Evolutionary conservation across 2,113 vertebrate species (phyloP), one percentile per base, ranked within the genome.

Genomic region (Eupsittula cactorum): DNA sequence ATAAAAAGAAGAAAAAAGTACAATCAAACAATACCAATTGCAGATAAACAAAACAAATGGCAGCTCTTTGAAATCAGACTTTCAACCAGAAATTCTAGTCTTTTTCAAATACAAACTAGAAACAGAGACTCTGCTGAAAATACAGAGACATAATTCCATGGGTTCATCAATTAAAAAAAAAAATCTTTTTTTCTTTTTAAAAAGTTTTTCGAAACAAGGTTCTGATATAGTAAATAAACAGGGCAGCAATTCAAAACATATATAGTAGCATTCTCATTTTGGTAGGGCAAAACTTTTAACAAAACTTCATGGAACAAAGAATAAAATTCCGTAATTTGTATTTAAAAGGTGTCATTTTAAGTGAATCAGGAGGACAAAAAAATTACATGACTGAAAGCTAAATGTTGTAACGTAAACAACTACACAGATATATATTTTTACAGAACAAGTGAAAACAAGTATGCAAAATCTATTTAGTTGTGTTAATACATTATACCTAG

Each of bases 191-290:
- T 57, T 33, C 18, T 57, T 57, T 57, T n/a, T 7, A 50, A 21
- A 8, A 27, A 1, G 1, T 3, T 46, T 55, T 41, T 81, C 24
- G 59, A 55, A 17, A 73, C 4, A 19, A 71, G 13, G 8, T 67
- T 93, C 28, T 76, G 12, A 71, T 50, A 49, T 3, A 3, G 59
- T 14, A 86, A 89, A 84, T 33, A 59, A 85, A 67, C 6, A 91
- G 17, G 68, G 4, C 17, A 83, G 13, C 14, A 75, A 73, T 53
- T 82, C 13, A 88, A 80, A 80, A 88, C 13, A 74, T 7, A 10
- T 71, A 16, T 24, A 1, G 0, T 16, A 82, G 25, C 11, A 81
- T 0, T 0, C 4, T 77, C 50, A 24, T 47, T 71, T 88, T 3
- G 1, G 10, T 81, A 88, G 86, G 33, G 17, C 25, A 80, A 74